Evolutionary conservation across 2,797 vertebrate species (phyloP).

Genomic region (Mus minutoides): DNA sequence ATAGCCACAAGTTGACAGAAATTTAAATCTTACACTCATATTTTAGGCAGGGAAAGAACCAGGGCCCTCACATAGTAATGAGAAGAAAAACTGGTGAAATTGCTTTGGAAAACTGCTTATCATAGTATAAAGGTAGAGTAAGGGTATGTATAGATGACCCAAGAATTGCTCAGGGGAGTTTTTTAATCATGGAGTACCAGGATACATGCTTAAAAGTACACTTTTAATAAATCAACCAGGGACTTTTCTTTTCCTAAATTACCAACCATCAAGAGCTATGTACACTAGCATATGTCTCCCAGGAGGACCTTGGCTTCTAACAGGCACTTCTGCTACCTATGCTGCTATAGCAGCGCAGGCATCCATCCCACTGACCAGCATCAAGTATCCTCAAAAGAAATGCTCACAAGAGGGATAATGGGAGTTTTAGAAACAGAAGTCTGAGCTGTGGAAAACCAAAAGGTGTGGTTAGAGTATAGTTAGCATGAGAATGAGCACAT

Average conservation of each 20-base stretch:
- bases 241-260: background rate
- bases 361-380: background rate
- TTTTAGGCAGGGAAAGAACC: background rate
- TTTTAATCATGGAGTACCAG: background rate
- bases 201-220: slow-evolving; percentile 9
- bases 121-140: slow-evolving; percentile 1
- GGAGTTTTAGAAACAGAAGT: background rate
- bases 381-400: background rate
- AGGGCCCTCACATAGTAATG: background rate
- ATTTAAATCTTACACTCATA: background rate
- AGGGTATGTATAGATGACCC: background rate
- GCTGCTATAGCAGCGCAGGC: background rate
- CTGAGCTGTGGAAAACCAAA: background rate
- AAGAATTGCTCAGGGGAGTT: background rate
- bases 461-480: background rate
- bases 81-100: background rate
- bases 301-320: background rate
- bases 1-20: background rate
- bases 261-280: background rate
- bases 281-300: background rate
- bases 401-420: background rate
- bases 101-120: background rate
- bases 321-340: background rate
- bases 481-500: background rate
- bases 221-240: background rate